Evolutionary conservation across 1,140 invertebrate species (phyloP), one percentile per base, ranked within the genome.

Genomic region (Solenopsis invicta): DNA sequence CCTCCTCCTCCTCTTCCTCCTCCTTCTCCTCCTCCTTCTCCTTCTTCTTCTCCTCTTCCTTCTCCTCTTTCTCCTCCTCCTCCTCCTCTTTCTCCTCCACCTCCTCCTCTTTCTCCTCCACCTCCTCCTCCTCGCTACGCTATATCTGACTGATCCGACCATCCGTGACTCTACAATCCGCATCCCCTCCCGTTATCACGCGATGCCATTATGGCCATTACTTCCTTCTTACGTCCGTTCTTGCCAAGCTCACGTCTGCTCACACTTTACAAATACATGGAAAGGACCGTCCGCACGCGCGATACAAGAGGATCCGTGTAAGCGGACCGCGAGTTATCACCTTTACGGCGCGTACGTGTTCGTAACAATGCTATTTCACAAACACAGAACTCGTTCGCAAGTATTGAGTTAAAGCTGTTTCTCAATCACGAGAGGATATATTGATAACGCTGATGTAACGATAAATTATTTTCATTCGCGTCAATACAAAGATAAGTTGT

Each of bases 191-290:
- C 54, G 29, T 50, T 84, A 50, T 75, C 69, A 72, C 54, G 80
- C 80, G 80, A 82, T 82, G 54, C 41, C 66, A 69, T 69, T 75
- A 37, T 45, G 66, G n/a, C 54, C 37, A 67, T 67, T 84, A 62
- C 54, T 74, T 84, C 80, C 77, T 80, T 67, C 37, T 66, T 67
- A 80, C 48, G 48, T 80, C 76, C 29, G 66, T 5, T 66, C 62
- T 80, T 24, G 21, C 62, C 48, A 34, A 80, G 76, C 29, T 37
- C 61, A 45, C 56, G 54, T 41, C 9, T 66, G 18, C 62, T 66
- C 64, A 37, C 72, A 67, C 37, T 72, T 74, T 12, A 29, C 52
- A 4, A 21, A 29, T 50, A 4, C 18, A 18, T n/a, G 59, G 21
- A 48, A 50, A 78, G n/a, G 16, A 66, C 16, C 34, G 59, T n/a